Evolutionary conservation across 2,888 invertebrate species (phyloP), one percentile per base, ranked within the genome.

Genomic region (Rhamphomyia laevipes): DNA sequence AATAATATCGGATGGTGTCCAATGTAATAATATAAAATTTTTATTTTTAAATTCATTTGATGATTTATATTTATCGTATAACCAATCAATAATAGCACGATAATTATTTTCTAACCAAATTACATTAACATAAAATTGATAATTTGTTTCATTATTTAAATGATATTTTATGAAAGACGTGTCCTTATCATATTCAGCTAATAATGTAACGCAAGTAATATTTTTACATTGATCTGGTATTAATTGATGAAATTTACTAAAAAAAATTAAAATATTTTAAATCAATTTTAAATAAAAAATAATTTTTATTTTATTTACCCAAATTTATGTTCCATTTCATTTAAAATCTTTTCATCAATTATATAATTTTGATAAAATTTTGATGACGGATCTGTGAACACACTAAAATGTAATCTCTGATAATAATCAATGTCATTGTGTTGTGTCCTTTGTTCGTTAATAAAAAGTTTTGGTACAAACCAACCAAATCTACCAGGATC

Each of bases 71-170:
- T 46, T 45, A 4, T 50, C 27, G 18, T 63, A 66, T n/a, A 80
- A 56, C 11, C 60, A 56, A 13, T 65, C 60, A 0, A 73, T 61
- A 0, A 70, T 69, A 6, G 63, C 52, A 48, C 65, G 66, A 43
- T 86, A 69, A 53, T 78, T 69, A 0, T 73, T 63, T 2, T 84
- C 86, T 13, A 87, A 66, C 84, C 84, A 87, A 6, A 78, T 71
- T 0, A 87, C 78, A 60, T 78, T 80, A 0, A 85, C 77, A 53
- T 73, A 76, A 13, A 85, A 68, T 17, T 38, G 2, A 38, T 48
- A 56, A 31, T 75, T 68, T 46, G 80, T 69, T 48, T 75, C 70
- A 0, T 33, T 31, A 12, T 73, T 64, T 38, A 87, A 80, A 57
- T 85, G 81, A 0, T 75, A 61, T 43, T 73, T 70, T 3, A 82